These are phyloP conservation scores for Lampris incognitus DNA, from an alignment of 2,113 vertebrate genomes.

Conservation along the genomic window DNA sequence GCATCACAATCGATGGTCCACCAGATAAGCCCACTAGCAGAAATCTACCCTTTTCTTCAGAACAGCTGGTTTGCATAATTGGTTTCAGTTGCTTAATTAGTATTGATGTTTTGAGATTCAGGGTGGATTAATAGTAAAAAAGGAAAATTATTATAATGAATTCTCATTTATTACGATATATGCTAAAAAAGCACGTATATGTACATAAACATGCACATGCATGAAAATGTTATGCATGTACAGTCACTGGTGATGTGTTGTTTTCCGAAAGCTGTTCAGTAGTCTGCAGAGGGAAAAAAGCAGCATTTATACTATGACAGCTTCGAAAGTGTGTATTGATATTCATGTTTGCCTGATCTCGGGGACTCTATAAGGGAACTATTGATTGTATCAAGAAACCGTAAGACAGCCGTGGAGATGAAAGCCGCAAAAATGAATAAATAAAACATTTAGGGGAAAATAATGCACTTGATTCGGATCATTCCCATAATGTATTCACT, in stretches of 20 bases:
- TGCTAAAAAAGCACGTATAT: neutral
- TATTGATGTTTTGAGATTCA: neutral
- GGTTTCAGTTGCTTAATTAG: too few species aligned
- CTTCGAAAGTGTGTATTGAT: conserved; percentile 21
- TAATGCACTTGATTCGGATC: conserved; percentile 34
- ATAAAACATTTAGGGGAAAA: conserved; percentile 10
- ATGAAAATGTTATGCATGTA: neutral
- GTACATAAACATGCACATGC: neutral
- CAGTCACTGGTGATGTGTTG: neutral
- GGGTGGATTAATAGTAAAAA: neutral
- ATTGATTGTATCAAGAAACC: conserved; percentile 37
- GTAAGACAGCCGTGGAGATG: neutral
- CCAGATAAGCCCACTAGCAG: too few species aligned
- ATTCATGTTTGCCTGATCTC: conserved; percentile 37
- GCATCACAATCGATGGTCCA: too few species aligned
- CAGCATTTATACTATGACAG: conserved; percentile 25
- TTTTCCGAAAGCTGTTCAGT: conserved; percentile 25
- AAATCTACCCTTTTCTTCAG: too few species aligned
- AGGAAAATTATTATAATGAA: neutral
- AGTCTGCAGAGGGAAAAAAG: conserved; percentile 21
- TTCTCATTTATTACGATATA: neutral
- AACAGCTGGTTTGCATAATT: too few species aligned
- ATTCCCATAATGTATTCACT: conserved; percentile 50
- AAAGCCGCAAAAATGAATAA: conserved; percentile 12
- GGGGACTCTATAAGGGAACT: conserved; percentile 11